phyloP scores from a whole-genome alignment of 2,888 invertebrate genomes.

The Polydrusus cervinus region DNA sequence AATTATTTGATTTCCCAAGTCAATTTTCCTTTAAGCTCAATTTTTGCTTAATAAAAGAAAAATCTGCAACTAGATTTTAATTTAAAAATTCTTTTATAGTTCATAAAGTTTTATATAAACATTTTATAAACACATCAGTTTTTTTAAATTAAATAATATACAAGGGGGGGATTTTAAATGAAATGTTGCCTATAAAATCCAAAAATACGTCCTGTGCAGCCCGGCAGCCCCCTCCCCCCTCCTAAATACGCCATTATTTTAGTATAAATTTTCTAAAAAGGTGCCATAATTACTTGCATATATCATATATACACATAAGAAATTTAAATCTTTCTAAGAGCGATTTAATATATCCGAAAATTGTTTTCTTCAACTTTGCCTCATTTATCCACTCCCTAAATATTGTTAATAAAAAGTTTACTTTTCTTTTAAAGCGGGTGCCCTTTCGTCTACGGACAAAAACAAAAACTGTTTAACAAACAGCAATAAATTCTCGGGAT shows the following conservation, averaged over 20 bases:
- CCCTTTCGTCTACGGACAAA: slow-evolving; percentile 32
- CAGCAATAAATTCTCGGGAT: slow-evolving; percentile 37
- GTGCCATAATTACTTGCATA: too few relatives aligned
- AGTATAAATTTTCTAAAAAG: too few relatives aligned
- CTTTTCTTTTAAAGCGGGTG: slow-evolving; percentile 35
- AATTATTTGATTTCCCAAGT: slow-evolving; percentile 67
- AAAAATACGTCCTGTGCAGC: too few relatives aligned
- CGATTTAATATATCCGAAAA: slow-evolving; percentile 22
- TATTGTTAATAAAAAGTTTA: slow-evolving; percentile 36
- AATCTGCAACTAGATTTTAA: slow-evolving; percentile 8
- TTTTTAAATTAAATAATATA: too few relatives aligned
- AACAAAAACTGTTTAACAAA: slow-evolving; percentile 39
- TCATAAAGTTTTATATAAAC: background rate
- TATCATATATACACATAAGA: background rate
- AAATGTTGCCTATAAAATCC: too few relatives aligned
- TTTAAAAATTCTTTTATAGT: slow-evolving; percentile 4
- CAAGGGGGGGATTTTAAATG: too few relatives aligned
- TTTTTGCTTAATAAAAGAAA: slow-evolving; percentile 43
- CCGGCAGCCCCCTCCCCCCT: too few relatives aligned
- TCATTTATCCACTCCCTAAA: slow-evolving; percentile 24
- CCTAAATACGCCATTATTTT: too few relatives aligned
- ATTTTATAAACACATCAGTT: background rate
- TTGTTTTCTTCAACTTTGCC: slow-evolving; percentile 26
- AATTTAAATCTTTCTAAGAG: slow-evolving; percentile 8
- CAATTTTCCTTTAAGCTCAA: slow-evolving; percentile 61